A percentile compares a stretch with the other conserved stretches of the same genome.
phyloP scores from a whole-genome alignment of 2,113 vertebrate genomes.

The Hucho hucho region DNA sequence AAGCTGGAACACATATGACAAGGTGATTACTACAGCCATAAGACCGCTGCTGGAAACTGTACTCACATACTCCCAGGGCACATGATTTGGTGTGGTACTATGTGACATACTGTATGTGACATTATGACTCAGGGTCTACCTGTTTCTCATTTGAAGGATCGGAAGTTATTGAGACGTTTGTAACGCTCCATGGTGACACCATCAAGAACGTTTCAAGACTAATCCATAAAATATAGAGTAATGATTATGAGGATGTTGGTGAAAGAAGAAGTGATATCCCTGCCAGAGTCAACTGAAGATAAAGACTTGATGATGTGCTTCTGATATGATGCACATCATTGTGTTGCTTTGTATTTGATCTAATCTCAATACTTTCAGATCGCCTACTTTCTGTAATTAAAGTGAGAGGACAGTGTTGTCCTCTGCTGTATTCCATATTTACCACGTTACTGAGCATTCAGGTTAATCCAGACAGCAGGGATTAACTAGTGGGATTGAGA shows the following conservation, averaged over 20 bases:
- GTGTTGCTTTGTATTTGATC: constrained; percentile 6
- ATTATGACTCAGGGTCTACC: neutral
- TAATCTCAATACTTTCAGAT: constrained; percentile 51
- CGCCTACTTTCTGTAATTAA: constrained; percentile 57
- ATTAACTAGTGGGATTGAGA: constrained; percentile 33
- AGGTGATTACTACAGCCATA: constrained; percentile 60
- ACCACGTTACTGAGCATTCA: constrained; percentile 53
- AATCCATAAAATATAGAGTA: no score
- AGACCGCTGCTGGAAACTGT: constrained; percentile 43
- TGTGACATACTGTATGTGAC: neutral
- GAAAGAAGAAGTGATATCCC: neutral
- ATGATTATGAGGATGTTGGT: neutral
- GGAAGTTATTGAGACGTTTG: neutral
- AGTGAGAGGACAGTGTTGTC: constrained; percentile 39
- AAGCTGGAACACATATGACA: constrained; percentile 51
- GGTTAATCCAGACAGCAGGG: constrained; percentile 55
- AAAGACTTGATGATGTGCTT: constrained; percentile 23
- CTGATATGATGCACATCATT: constrained; percentile 27
- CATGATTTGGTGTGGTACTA: neutral
- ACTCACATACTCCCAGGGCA: constrained; percentile 34
- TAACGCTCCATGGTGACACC: neutral
- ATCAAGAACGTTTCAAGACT: neutral
- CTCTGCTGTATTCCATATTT: constrained; percentile 51
- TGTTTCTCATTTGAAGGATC: neutral
- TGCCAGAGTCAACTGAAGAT: constrained; percentile 11